A percentile compares a stretch with the other conserved stretches of the same genome.
These are phyloP conservation scores for Heliocidaris erythrogramma DNA, from an alignment of 35 echinoderm and acorn worm species.

Conservation along the genomic window DNA sequence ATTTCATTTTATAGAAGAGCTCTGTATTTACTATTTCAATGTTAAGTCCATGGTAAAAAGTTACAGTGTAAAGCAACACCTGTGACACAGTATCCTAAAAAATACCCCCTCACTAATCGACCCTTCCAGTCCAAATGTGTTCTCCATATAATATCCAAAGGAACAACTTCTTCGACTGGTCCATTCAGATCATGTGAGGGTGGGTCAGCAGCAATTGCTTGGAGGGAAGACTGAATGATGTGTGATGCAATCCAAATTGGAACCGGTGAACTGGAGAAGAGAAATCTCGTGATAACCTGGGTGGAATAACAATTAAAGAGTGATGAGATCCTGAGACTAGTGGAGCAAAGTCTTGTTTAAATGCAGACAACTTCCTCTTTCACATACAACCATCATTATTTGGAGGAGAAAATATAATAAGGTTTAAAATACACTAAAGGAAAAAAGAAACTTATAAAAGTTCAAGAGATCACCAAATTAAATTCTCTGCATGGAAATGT, in stretches of 20 bases:
- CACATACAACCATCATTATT: too few species aligned
- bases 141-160: slow-evolving; percentile 37
- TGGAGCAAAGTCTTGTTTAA: neutral
- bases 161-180: neutral
- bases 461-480: too few species aligned
- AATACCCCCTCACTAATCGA: slow-evolving; percentile 72
- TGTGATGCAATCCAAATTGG: slow-evolving; percentile 79
- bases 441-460: too few species aligned
- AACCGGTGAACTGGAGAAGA: slow-evolving; percentile 80
- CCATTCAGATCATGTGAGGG: neutral
- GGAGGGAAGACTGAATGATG: slow-evolving; percentile 41
- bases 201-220: neutral
- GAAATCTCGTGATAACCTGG: slow-evolving; percentile 91
- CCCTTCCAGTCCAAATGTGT: slow-evolving; percentile 43
- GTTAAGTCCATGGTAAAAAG: slow-evolving; percentile 92
- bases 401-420: neutral
- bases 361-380: too few species aligned
- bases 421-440: too few species aligned
- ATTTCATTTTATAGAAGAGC: too few species aligned
- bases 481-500: too few species aligned
- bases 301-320: neutral
- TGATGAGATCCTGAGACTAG: neutral
- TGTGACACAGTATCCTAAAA: slow-evolving; percentile 60
- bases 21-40: too few species aligned
- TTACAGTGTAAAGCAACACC: slow-evolving; percentile 82